Evolutionary conservation across 2,888 invertebrate genomes (phyloP), one percentile per base, ranked within the genome.

Genomic region (Myopa tessellatipennis): DNA sequence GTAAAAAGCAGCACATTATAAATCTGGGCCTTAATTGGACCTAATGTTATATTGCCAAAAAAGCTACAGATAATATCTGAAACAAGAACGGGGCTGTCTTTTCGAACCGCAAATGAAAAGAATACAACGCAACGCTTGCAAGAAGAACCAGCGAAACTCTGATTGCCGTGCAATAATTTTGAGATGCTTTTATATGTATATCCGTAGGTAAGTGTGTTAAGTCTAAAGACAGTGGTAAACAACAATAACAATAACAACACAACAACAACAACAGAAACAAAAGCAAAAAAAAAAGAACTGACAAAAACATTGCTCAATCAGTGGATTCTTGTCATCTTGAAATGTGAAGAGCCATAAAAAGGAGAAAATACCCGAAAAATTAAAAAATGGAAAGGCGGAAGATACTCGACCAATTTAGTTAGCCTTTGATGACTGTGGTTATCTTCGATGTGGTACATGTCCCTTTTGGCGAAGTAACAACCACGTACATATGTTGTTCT

Each of bases 41-140:
- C 83, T 85, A 85, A 85, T 85, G 85, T 85, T 85, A 85, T 85
- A 85, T 84, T 85, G 85, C 84, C 84, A 83, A 85, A 69, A 69
- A 72, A 45, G 34, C 26, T 14, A 18, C 60, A 75, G 75, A 75
- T 75, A 75, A 75, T 69, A 75, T 75, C 75, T 60, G 18, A 58
- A 10, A 34, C 50, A n/a, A 50, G 16, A 50, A 18, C n/a, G 8
- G 7, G 8, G 12, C 60, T 34, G 18, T 4, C 26, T 65, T 65
- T 65, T 65, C 26, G 65, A 40, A 60, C 16, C 26, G 58, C 58
- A 52, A 36, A 34, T 36, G 63, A 63, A 36, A 26, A 18, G 14
- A 45, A 34, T 26, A 52, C 52, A 52, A 70, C 55, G 36, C 52
- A 52, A 18, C 38, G 69, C 36, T 50, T 26, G 36, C 14, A 52